Percentiles rank a stretch among this genome's conserved stretches.
These are phyloP conservation scores for Oxyruncus cristatus DNA, from an alignment of 2,113 vertebrate genomes.

Conservation along the genomic window DNA sequence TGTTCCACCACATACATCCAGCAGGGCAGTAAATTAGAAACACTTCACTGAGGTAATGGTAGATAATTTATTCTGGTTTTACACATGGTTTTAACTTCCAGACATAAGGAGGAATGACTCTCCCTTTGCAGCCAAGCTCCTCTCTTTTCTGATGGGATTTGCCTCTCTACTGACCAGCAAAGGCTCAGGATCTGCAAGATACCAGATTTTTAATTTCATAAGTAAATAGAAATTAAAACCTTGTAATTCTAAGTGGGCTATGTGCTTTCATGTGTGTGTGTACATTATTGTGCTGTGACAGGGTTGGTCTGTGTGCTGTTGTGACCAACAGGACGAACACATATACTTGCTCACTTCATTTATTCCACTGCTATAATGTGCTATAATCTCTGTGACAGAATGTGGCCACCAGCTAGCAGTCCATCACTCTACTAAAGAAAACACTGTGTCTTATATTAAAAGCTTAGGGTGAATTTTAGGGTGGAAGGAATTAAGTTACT, in stretches of 20 bases:
- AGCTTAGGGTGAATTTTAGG: not conserved
- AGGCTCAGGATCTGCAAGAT: not conserved
- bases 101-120: not conserved
- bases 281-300: not conserved
- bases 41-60: not conserved
- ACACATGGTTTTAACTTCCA: conserved; percentile 9
- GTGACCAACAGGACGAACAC: not conserved
- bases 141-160: not conserved
- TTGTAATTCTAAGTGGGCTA: not conserved
- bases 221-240: not conserved
- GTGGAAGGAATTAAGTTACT: not conserved
- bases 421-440: not conserved
- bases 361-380: not conserved
- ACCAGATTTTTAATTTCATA: not conserved
- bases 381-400: not conserved
- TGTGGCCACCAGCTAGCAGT: not conserved
- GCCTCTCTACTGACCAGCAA: not conserved
- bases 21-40: conserved; percentile 40
- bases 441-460: not conserved
- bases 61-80: conserved; percentile 40
- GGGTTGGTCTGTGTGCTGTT: not conserved
- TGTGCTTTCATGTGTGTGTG: not conserved
- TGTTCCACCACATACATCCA: not conserved
- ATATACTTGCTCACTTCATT: not conserved
- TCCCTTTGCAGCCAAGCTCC: not conserved